These are phyloP conservation scores for Limenitis camilla DNA, from an alignment of 2,888 invertebrate species.

Conservation along the genomic window DNA sequence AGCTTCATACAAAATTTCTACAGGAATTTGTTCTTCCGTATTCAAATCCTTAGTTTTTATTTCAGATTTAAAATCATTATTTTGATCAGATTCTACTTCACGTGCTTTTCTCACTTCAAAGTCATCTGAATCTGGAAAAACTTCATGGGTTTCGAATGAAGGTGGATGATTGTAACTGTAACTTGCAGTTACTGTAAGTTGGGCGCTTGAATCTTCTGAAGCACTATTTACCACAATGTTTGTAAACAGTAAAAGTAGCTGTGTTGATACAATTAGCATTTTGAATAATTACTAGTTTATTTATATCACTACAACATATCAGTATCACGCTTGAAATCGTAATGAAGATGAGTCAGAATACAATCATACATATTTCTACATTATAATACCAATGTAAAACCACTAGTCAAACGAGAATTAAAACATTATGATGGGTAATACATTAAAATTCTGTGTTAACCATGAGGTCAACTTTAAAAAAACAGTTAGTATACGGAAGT, in stretches of 20 bases:
- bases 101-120: constrained; percentile 20
- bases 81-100: constrained; percentile 12
- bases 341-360: constrained; percentile 50
- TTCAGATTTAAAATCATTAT: not conserved
- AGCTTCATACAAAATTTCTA: too few species aligned
- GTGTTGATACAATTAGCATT: constrained; percentile 28
- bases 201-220: constrained; percentile 23
- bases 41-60: too few species aligned
- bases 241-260: constrained; percentile 22
- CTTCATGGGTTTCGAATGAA: constrained; percentile 30
- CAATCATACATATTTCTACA: constrained; percentile 31
- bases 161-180: constrained; percentile 40
- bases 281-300: constrained; percentile 24
- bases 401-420: constrained; percentile 55
- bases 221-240: constrained; percentile 25
- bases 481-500: constrained; percentile 28
- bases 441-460: constrained; percentile 20
- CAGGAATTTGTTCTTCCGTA: too few species aligned
- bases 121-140: constrained; percentile 28
- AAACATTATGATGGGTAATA: constrained; percentile 25
- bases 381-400: constrained; percentile 32
- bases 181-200: not conserved
- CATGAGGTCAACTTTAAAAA: constrained; percentile 31
- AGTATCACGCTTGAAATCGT: constrained; percentile 42
- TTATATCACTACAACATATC: constrained; percentile 36